Evolutionary conservation across 1,140 invertebrate genomes (phyloP).

Genomic region (Ostrea edulis): DNA sequence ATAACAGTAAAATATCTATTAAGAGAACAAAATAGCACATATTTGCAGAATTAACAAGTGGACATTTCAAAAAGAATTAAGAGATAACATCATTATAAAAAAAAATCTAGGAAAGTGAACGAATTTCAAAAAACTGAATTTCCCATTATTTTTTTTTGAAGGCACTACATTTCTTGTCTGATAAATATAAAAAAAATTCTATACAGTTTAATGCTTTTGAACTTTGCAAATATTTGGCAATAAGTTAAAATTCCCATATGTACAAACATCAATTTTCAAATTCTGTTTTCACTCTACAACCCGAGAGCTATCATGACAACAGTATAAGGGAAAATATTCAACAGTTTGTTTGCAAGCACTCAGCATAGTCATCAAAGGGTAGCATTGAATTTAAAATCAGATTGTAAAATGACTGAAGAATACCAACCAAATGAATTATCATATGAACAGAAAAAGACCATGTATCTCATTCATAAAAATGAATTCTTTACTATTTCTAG

Average conservation of each 20-base stretch:
- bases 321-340: too few species aligned
- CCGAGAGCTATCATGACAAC: too few species aligned
- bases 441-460: too few species aligned
- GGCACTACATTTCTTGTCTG: not conserved
- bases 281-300: too few species aligned
- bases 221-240: not conserved
- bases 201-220: not conserved
- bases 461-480: too few species aligned
- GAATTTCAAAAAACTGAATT: not conserved
- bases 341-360: too few species aligned
- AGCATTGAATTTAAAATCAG: too few species aligned
- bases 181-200: not conserved
- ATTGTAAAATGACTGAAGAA: too few species aligned
- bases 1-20: not conserved
- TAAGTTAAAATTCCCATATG: not conserved
- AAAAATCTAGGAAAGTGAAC: not conserved
- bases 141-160: not conserved
- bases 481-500: too few species aligned
- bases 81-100: not conserved
- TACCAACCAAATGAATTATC: too few species aligned
- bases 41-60: constrained; percentile 31
- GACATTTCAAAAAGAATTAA: not conserved
- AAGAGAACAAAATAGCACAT: not conserved
- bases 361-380: too few species aligned
- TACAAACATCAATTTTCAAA: not conserved